Evolutionary conservation across 2,888 invertebrate species (phyloP).

Genomic region (Phaonia tiefii): DNA sequence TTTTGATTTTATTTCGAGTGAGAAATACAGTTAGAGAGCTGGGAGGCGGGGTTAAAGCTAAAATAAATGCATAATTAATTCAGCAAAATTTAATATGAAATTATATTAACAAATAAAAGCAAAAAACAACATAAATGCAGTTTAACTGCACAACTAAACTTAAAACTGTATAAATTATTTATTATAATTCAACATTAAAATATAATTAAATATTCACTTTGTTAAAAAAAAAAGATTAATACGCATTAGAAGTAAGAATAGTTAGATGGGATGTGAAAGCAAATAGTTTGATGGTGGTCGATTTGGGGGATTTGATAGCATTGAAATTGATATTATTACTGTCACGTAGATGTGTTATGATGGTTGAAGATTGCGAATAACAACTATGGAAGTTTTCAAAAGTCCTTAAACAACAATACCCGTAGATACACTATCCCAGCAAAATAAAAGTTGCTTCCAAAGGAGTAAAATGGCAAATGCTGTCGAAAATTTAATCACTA

Average conservation of each 20-base stretch:
- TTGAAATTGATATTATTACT: too few species aligned
- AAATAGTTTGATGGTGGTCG: not conserved
- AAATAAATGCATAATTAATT: conserved; percentile 43
- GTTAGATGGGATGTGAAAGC: conserved; percentile 4
- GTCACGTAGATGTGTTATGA: too few species aligned
- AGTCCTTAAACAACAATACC: too few species aligned
- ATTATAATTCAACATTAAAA: conserved; percentile 19
- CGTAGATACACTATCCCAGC: too few species aligned
- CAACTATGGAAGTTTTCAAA: too few species aligned
- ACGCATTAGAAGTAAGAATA: too few species aligned
- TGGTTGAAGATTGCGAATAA: too few species aligned
- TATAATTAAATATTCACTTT: conserved; percentile 36
- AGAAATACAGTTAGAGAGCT: not conserved
- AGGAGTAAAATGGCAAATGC: too few species aligned
- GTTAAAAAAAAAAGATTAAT: too few species aligned
- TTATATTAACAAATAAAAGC: conserved; percentile 31
- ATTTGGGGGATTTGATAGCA: not conserved
- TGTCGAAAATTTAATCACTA: too few species aligned
- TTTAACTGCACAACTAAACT: conserved; percentile 58
- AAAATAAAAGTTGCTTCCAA: too few species aligned
- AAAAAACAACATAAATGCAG: conserved; percentile 49
- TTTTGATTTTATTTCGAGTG: conserved; percentile 14
- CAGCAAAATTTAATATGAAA: conserved; percentile 18
- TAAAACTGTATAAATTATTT: too few species aligned
- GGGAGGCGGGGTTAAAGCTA: conserved; percentile 29